Evolutionary conservation across 1,140 invertebrate genomes (phyloP), one percentile per base, ranked within the genome.

Genomic region (Lepidotrigona ventralis): DNA sequence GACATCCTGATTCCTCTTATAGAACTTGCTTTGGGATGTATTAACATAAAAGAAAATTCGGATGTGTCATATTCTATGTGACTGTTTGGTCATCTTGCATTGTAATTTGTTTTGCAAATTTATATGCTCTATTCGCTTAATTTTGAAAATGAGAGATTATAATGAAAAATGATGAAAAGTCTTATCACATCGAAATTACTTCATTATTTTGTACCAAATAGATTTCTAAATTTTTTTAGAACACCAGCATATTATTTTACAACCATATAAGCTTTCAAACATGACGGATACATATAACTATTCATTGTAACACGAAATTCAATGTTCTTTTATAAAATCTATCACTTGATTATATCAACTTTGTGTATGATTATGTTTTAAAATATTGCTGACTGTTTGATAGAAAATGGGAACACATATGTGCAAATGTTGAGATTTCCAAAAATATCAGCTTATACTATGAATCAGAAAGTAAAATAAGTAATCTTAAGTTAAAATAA

Each of bases 21-120:
- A 68, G 66, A 68, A 79, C 68, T 56, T 79, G 29, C 70, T 71
- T 19, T 64, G 69, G 23, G 29, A 79, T 63, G 29, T 73, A 88
- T 88, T 88, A 86, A 80, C 79, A 86, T 83, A 88, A 86, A 85
- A 85, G 83, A 88, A 86, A 88, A 75, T 58, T 68, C 14, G 1
- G 9, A 15, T 58, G 39, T 56, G 23, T 19, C 29, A 46, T 56
- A 76, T 81, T 53, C 33, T 76, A 53, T 29, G 72, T 26, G 19
- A 19, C 9, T 17, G 33, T 68, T 66, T 29, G 17, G 23, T 8
- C 33, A 11, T 12, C 8, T 68, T 39, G 46, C 3, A 26, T 9
- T 23, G 15, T 51, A 26, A 58, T 26, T 46, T 71, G 33, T n/a
- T 60, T 58, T 12, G 8, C 66, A n/a, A 70, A 46, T 53, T 33